Evolutionary conservation across 2,113 vertebrate species (phyloP).

Genomic region (Passer montanus): DNA sequence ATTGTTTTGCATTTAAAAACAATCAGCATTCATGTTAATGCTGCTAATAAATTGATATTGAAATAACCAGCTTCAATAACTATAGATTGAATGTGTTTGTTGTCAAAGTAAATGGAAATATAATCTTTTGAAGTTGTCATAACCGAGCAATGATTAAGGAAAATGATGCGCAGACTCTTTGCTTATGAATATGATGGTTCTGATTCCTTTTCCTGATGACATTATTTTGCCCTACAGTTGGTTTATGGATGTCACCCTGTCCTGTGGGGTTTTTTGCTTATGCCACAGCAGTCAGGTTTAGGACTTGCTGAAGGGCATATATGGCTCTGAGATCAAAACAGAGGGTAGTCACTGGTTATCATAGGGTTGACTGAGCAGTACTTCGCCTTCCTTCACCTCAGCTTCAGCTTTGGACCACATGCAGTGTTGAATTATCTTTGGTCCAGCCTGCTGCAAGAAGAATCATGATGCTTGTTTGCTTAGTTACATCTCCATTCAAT

Average conservation of each 20-base stretch:
- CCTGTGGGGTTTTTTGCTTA: neutral
- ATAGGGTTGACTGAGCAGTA: neutral
- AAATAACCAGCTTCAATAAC: slow-evolving; percentile 55
- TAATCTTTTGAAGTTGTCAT: neutral
- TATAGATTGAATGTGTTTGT: neutral
- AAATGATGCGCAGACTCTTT: neutral
- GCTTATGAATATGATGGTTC: neutral
- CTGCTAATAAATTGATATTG: slow-evolving; percentile 61
- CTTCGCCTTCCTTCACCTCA: neutral
- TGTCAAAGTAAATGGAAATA: slow-evolving; percentile 37
- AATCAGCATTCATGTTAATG: slow-evolving; percentile 60
- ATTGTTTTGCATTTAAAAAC: slow-evolving; percentile 51
- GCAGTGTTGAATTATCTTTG: neutral
- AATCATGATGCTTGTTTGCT: neutral
- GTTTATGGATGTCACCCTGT: neutral
- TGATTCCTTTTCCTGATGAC: neutral
- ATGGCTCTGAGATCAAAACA: neutral
- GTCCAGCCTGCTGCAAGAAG: neutral
- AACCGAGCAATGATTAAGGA: neutral
- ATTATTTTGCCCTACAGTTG: neutral
- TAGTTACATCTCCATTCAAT: neutral
- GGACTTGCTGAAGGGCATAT: neutral
- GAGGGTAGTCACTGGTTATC: neutral
- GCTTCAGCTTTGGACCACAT: neutral
- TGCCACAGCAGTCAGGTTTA: neutral